These are phyloP conservation scores for Malurus leucopterus DNA, from an alignment of 2,797 vertebrate genomes.

Conservation along the genomic window DNA sequence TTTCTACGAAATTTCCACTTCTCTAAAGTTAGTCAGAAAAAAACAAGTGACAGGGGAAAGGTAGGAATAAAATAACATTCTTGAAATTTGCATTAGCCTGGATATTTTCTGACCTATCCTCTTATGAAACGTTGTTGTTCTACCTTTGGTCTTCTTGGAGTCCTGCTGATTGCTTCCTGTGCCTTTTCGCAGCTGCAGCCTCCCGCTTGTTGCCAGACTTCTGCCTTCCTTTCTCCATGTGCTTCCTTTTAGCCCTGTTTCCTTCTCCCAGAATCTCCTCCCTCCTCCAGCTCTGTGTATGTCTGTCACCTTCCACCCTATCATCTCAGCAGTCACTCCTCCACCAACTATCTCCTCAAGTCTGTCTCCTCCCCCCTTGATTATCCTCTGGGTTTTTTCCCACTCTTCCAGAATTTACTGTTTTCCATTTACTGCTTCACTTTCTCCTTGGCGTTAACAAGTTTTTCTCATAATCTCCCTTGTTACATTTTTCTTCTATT, in stretches of 20 bases:
- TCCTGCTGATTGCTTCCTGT: neutral
- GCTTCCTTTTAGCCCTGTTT: neutral
- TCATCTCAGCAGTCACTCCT: neutral
- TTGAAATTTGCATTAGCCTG: neutral
- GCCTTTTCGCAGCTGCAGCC: neutral
- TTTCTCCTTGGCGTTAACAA: neutral
- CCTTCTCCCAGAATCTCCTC: neutral
- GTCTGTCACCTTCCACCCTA: neutral
- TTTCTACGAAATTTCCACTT: neutral
- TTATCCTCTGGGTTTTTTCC: neutral
- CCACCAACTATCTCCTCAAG: neutral
- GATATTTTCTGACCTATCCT: neutral
- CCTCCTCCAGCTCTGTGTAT: neutral
- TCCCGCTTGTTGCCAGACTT: neutral
- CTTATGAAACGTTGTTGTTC: neutral
- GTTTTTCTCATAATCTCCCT: neutral
- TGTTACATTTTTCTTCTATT: neutral
- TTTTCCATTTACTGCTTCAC: neutral
- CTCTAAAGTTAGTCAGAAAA: neutral
- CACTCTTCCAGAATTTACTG: neutral
- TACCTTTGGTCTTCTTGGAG: constrained; percentile 39
- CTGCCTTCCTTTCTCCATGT: neutral
- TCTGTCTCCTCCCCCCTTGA: neutral
- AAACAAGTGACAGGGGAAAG: neutral
- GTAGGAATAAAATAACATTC: neutral